Percentiles rank a stretch among this genome's conserved stretches.
These are phyloP conservation scores for Natrix natrix DNA, from an alignment of 2,797 vertebrate genomes.

Conservation along the genomic window DNA sequence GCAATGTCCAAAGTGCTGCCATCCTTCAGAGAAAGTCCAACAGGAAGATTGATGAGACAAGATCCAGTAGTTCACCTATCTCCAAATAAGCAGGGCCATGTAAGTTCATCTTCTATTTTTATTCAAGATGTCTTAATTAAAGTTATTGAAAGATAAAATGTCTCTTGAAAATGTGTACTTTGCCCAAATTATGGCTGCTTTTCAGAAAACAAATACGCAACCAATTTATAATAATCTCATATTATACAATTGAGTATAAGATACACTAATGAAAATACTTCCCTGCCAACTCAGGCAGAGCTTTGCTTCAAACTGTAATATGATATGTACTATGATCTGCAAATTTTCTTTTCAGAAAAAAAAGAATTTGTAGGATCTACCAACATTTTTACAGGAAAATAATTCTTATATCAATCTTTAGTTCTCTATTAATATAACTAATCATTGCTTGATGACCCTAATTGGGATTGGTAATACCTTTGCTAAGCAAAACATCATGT, in stretches of 20 bases:
- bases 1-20: constrained; percentile 82
- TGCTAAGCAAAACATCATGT: neutral
- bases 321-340: constrained; percentile 20
- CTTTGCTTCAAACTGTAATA: constrained; percentile 4
- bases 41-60: constrained; percentile 84
- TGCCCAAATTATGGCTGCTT: neutral
- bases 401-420: neutral
- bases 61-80: constrained; percentile 85
- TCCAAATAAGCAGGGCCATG: constrained; percentile 88
- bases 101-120: constrained; percentile 64
- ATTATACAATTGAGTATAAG: neutral
- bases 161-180: neutral
- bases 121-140: neutral
- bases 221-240: neutral
- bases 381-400: neutral
- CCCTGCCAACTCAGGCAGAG: constrained; percentile 4
- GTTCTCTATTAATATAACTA: neutral
- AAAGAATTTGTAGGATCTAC: neutral
- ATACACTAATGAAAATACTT: constrained; percentile 30
- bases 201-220: neutral
- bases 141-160: neutral
- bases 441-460: neutral
- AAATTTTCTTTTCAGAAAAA: constrained; percentile 11
- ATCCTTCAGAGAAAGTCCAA: constrained; percentile 84
- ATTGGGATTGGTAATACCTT: neutral